Base-by-base conservation (phyloP, 1,140 invertebrate genomes). In the Ceratina calcarata region DNA sequence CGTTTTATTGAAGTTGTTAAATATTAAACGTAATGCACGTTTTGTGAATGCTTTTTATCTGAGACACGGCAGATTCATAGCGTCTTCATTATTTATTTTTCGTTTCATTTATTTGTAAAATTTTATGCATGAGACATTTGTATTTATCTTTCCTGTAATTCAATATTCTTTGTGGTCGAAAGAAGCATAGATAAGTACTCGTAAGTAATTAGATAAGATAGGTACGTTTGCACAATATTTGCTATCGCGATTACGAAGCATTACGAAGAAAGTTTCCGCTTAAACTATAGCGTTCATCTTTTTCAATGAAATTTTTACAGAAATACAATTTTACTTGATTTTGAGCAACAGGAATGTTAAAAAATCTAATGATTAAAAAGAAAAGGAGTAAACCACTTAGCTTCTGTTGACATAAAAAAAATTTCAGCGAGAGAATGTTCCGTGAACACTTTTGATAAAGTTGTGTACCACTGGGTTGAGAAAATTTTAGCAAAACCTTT, bases 181-280 rank as follows among this genome's bases (percentile, higher is more conserved):
- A 81, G 76, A 85, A 64, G 77, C 80, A 67, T 73, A 72, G 68
- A 71, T 51, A 65, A 77, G 58, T 85, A 51, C 80, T 85, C 81
- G 84, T 85, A 85, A 85, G 84, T 85, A 85, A 85, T 65, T 66
- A 81, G 68, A 73, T 72, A 67, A 84, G 66, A 84, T 75, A 51
- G 32, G 51, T 77, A 45, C 37, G 37, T 71, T 66, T 18, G 45
- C 16, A 32, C 22, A 6, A 37, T 72, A 15, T n/a, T n/a, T 27
- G 27, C 13, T 32, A 32, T 70, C 67, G 27, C 69, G 51, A n/a
- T n/a, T 49, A 71, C 20, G 20, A 4, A 51, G 18, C 45, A 18
- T n/a, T 16, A 20, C 49, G 20, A 74, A 55, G 10, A 20, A 60
- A 66, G 20, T 57, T 65, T 53, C 24, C 53, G 55, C 20, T 22